These are phyloP conservation scores for Leptogaster cylindrica DNA, from an alignment of 2,888 invertebrate genomes.

Conservation along the genomic window DNA sequence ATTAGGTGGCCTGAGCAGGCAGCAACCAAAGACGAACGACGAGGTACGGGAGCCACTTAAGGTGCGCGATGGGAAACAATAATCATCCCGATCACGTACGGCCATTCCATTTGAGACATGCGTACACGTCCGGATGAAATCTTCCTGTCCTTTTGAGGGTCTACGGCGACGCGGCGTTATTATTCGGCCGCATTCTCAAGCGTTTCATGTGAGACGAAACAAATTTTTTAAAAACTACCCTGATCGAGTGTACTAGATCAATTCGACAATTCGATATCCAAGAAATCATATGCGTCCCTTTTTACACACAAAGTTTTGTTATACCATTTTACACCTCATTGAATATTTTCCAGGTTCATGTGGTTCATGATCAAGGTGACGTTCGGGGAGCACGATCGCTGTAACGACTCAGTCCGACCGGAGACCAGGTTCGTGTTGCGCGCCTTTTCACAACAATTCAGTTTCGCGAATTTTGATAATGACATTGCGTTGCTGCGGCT, in stretches of 20 bases:
- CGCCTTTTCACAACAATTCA: constrained; percentile 80
- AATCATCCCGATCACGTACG: constrained; percentile 17
- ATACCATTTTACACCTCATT: background rate
- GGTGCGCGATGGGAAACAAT: constrained; percentile 5
- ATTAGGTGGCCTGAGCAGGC: too few species aligned
- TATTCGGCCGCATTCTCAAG: background rate
- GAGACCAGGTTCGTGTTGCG: constrained; percentile 81
- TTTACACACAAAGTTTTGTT: background rate
- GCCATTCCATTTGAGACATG: background rate
- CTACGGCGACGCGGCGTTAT: background rate
- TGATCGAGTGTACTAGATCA: background rate
- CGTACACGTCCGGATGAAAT: background rate
- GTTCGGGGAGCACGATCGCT: constrained; percentile 86
- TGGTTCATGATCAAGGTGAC: constrained; percentile 93
- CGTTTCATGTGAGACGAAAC: background rate
- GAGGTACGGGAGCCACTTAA: constrained; percentile 7
- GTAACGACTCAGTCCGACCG: constrained; percentile 73
- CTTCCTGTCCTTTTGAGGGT: background rate
- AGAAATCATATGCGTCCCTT: too few species aligned
- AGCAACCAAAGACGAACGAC: too few species aligned
- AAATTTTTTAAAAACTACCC: background rate
- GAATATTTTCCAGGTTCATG: constrained; percentile 74
- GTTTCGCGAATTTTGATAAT: constrained; percentile 84
- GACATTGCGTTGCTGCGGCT: constrained; percentile 83
- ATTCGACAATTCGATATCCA: too few species aligned